Percentiles rank a stretch among this genome's conserved stretches.
phyloP scores from a whole-genome alignment of 2,113 vertebrate genomes.

The Vicugna pacos region DNA sequence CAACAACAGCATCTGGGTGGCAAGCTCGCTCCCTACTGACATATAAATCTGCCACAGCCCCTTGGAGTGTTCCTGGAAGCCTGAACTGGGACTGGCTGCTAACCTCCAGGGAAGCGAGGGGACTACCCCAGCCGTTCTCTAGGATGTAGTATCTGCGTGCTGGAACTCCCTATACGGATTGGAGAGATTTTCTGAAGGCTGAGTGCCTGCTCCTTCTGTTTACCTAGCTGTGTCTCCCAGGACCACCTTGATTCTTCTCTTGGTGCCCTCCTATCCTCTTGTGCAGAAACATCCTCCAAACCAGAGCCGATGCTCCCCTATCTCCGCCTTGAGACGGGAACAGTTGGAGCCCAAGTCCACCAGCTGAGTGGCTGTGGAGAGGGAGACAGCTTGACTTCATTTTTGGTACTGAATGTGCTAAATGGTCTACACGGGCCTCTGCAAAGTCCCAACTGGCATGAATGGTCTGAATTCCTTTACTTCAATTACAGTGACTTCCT shows the following conservation, averaged over 20 bases:
- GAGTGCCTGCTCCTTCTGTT: background rate
- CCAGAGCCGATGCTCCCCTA: background rate
- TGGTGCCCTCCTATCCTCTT: background rate
- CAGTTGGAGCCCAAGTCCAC: background rate
- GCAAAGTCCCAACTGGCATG: background rate
- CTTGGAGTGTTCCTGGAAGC: constrained; percentile 64
- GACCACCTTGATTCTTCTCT: background rate
- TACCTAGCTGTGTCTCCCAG: background rate
- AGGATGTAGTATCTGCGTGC: background rate
- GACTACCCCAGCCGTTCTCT: background rate
- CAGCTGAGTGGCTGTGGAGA: background rate
- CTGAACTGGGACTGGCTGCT: background rate
- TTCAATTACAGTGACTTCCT: background rate
- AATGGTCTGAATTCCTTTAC: background rate
- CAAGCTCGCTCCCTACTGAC: constrained; percentile 77
- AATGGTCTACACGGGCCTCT: background rate
- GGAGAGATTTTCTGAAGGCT: background rate
- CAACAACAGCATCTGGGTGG: constrained; percentile 79
- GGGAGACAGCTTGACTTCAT: background rate
- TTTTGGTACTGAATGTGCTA: background rate
- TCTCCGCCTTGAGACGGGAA: background rate
- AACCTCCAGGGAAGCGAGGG: background rate
- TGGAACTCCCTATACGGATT: background rate
- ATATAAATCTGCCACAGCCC: constrained; percentile 39
- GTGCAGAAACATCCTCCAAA: background rate